phyloP scores from a whole-genome alignment of 2,888 invertebrate species.

The Plemyria rubiginata region DNA sequence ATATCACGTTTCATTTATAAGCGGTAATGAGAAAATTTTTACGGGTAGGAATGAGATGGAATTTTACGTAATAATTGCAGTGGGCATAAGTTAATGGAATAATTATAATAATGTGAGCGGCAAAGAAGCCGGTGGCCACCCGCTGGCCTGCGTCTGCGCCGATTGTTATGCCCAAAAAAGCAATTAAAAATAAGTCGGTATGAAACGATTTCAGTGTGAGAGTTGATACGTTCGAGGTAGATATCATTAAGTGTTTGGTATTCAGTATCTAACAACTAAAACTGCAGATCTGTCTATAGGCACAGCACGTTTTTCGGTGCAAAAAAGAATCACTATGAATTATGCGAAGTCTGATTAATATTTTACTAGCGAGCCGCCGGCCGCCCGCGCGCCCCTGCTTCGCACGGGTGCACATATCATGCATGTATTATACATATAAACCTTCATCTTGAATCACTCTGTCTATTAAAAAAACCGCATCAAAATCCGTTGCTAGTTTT shows the following conservation, averaged over 20 bases:
- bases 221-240: slow-evolving; percentile 44
- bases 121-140: slow-evolving; percentile 79
- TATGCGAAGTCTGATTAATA: too few relatives aligned
- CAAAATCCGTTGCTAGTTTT: too few relatives aligned
- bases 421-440: too few relatives aligned
- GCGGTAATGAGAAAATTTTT: slow-evolving; percentile 44
- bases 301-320: too few relatives aligned
- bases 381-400: too few relatives aligned
- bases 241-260: slow-evolving; percentile 1
- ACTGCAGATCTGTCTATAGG: background rate
- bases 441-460: too few relatives aligned
- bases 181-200: slow-evolving; percentile 76
- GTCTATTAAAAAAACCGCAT: too few relatives aligned
- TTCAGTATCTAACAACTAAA: background rate
- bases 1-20: slow-evolving; percentile 21
- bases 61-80: slow-evolving; percentile 75
- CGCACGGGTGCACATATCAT: too few relatives aligned
- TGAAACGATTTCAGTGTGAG: slow-evolving; percentile 69
- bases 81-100: slow-evolving; percentile 80
- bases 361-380: too few relatives aligned
- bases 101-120: slow-evolving; percentile 79
- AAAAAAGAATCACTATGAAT: too few relatives aligned
- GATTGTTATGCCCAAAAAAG: slow-evolving; percentile 80
- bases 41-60: slow-evolving; percentile 60
- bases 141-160: slow-evolving; percentile 70